Conservation (phyloP, 2,797 vertebrate species). For the Columba guinea region DNA sequence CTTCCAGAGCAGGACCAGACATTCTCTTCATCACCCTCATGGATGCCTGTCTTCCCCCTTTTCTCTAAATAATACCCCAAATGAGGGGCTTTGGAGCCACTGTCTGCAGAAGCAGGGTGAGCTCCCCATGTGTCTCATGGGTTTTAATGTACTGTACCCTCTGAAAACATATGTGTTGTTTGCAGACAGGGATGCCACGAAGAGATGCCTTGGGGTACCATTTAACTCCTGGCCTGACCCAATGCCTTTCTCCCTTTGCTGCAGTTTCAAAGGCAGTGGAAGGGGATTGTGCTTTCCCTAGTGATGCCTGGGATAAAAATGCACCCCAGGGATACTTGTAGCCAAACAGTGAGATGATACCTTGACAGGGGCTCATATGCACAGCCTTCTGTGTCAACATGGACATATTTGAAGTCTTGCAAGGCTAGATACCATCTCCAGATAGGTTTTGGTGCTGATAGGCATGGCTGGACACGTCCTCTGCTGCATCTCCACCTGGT, state of each 20-base stretch:
- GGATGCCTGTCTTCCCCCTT: neutral
- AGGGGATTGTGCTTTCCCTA: neutral
- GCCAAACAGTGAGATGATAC: neutral
- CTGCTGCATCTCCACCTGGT: accelerated
- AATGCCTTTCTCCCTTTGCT: neutral
- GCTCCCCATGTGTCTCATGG: neutral
- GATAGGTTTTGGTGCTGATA: neutral
- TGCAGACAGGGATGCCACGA: neutral
- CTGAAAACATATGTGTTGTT: neutral
- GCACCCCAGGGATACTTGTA: neutral
- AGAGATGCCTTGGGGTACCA: neutral
- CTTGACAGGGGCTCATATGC: neutral
- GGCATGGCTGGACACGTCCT: neutral
- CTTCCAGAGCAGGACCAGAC: neutral
- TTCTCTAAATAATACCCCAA: neutral
- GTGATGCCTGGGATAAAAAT: neutral
- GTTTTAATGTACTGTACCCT: neutral
- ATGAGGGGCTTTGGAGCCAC: accelerated
- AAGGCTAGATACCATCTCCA: neutral
- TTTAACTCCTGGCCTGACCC: neutral
- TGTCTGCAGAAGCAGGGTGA: neutral
- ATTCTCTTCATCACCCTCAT: neutral
- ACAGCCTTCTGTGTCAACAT: neutral
- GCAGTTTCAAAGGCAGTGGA: neutral
- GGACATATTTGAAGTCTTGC: neutral